Conservation (phyloP, 2,797 vertebrate genomes). For the Diceros bicornis region DNA sequence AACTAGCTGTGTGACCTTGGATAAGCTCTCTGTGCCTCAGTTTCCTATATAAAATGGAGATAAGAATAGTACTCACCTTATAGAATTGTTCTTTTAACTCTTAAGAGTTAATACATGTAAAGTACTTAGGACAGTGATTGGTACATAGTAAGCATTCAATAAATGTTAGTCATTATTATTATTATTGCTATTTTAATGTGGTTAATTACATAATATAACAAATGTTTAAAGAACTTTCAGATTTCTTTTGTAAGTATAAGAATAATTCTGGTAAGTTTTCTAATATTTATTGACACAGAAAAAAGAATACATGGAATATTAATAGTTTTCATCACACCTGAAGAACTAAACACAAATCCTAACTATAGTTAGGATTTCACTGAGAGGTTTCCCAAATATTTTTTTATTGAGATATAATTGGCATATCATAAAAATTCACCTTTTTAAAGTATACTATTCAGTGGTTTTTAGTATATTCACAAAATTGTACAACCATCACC, state of each 20-base stretch:
- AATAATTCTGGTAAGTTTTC: not conserved
- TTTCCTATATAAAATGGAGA: not conserved
- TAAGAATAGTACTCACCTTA: not conserved
- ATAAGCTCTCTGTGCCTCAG: not conserved
- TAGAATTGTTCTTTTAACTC: conserved; percentile 4
- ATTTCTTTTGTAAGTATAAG: conserved; percentile 52
- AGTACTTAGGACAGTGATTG: not conserved
- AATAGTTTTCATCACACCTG: not conserved
- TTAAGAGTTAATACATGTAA: not conserved
- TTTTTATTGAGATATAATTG: conserved; percentile 9
- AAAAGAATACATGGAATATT: not conserved
- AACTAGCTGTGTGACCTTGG: not conserved
- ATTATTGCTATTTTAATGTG: not conserved
- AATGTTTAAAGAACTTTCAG: conserved; percentile 14
- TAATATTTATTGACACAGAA: conserved; percentile 44
- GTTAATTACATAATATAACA: conserved; percentile 6
- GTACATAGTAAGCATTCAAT: not conserved
- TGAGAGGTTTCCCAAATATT: not conserved
- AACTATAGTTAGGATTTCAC: not conserved
- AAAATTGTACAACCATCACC: not conserved
- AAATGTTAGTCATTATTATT: not conserved
- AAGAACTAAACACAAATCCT: conserved; percentile 28
- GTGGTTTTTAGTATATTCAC: not conserved
- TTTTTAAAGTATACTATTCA: not conserved
- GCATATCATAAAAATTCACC: not conserved